These are phyloP conservation scores for Paratilapia polleni DNA, from an alignment of 2,113 vertebrate species.

Conservation along the genomic window DNA sequence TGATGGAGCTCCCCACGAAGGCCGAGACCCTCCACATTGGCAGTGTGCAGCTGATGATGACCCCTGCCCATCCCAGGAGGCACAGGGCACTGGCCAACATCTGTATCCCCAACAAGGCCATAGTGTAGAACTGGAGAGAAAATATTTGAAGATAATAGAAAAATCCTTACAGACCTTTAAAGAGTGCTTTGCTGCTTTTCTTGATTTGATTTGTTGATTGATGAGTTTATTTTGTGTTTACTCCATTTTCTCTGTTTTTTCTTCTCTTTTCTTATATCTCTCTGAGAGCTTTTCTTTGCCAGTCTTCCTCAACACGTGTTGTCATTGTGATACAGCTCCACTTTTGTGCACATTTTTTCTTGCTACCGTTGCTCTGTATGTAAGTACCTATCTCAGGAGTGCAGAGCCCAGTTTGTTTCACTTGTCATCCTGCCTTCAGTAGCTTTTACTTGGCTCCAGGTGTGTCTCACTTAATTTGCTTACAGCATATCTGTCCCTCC, in stretches of 20 bases:
- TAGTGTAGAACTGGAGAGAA: slow-evolving; percentile 41
- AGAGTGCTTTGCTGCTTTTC: background rate
- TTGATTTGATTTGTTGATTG: background rate
- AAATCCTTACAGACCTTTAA: slow-evolving; percentile 9
- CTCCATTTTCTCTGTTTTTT: background rate
- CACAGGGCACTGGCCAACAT: slow-evolving; percentile 87
- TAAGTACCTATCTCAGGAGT: background rate
- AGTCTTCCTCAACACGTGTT: slow-evolving; percentile 7
- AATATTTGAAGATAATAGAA: background rate
- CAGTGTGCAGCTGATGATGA: slow-evolving; percentile 84
- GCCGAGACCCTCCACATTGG: slow-evolving; percentile 93
- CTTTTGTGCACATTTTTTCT: background rate
- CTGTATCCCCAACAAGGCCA: slow-evolving; percentile 90
- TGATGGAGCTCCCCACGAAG: slow-evolving; percentile 89
- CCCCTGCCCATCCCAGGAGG: slow-evolving; percentile 87
- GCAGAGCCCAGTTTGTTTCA: background rate
- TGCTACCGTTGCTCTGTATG: background rate
- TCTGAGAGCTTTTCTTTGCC: background rate
- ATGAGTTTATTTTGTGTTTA: background rate
- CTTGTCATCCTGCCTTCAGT: background rate
- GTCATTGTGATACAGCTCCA: background rate
- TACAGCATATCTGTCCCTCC: slow-evolving; percentile 41
- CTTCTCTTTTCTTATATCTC: slow-evolving; percentile 1
- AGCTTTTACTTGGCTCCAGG: slow-evolving; percentile 1
- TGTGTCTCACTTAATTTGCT: slow-evolving; percentile 53